Percentiles rank a stretch among this genome's conserved stretches.
Evolutionary conservation across 1,140 invertebrate genomes (phyloP).

Genomic region (Papilio machaon): DNA sequence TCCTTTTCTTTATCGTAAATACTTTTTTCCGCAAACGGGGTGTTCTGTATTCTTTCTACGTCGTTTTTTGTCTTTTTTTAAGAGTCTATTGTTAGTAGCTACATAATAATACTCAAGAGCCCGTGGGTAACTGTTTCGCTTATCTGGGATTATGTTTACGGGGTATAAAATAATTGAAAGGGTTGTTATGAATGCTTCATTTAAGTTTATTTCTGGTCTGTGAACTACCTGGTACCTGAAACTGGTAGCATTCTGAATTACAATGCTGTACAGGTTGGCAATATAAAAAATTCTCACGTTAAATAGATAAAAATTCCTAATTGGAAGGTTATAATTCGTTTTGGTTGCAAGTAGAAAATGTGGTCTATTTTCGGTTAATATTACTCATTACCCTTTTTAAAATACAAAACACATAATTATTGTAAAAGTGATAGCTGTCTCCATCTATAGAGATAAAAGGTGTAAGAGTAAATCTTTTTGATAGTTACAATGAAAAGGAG

Average conservation of each 20-base stretch:
- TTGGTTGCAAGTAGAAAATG: neutral
- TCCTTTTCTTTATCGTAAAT: slow-evolving; percentile 20
- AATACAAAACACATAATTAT: neutral
- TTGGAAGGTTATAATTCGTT: neutral
- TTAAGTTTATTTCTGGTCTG: slow-evolving; percentile 43
- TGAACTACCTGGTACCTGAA: neutral
- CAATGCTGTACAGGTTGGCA: neutral
- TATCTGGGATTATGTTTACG: slow-evolving; percentile 55
- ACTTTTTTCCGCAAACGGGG: slow-evolving; percentile 31
- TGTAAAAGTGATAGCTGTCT: neutral
- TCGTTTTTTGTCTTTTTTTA: slow-evolving; percentile 33
- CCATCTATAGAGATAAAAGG: neutral
- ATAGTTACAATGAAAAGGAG: neutral
- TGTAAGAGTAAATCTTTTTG: neutral
- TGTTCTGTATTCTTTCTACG: slow-evolving; percentile 29
- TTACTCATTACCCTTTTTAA: neutral
- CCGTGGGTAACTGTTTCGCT: slow-evolving; percentile 54
- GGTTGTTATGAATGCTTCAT: slow-evolving; percentile 51
- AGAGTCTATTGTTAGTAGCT: slow-evolving; percentile 1
- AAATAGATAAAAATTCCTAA: neutral
- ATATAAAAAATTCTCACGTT: neutral
- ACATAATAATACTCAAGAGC: slow-evolving; percentile 45
- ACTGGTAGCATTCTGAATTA: slow-evolving; percentile 8
- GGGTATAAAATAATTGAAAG: slow-evolving; percentile 51
- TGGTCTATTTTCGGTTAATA: neutral